Evolutionary conservation across 1,140 invertebrate genomes (phyloP).

Genomic region (Nylanderia fulva): DNA sequence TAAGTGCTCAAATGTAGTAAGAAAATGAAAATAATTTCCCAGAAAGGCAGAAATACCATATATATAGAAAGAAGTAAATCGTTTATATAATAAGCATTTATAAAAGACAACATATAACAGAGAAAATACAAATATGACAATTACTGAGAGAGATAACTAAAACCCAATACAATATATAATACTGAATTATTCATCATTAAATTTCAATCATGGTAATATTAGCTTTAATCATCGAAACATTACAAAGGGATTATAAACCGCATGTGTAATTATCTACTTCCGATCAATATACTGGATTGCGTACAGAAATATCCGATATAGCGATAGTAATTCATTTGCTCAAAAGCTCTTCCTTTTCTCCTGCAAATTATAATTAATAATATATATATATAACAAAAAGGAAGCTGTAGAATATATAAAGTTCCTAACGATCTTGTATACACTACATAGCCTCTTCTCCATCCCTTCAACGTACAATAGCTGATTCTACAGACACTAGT

Average conservation of each 20-base stretch:
- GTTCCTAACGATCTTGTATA: neutral
- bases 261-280: conserved; percentile 41
- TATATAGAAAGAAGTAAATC: neutral
- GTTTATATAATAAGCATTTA: neutral
- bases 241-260: conserved; percentile 57
- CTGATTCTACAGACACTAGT: neutral
- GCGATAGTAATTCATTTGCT: neutral
- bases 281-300: conserved; percentile 32
- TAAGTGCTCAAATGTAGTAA: neutral
- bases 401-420: neutral
- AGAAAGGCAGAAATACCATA: neutral
- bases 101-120: neutral
- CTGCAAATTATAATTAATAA: neutral
- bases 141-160: conserved; percentile 30
- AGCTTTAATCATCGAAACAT: conserved; percentile 46
- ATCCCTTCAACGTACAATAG: neutral
- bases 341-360: neutral
- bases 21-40: neutral
- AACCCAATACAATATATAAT: neutral
- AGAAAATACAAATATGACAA: conserved; percentile 1
- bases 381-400: too few relatives aligned
- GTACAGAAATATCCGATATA: neutral
- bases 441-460: neutral
- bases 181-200: conserved; percentile 45
- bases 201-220: conserved; percentile 55